Evolutionary conservation across 2,888 invertebrate genomes (phyloP), one percentile per base, ranked within the genome.

Genomic region (Nomada fucata): DNA sequence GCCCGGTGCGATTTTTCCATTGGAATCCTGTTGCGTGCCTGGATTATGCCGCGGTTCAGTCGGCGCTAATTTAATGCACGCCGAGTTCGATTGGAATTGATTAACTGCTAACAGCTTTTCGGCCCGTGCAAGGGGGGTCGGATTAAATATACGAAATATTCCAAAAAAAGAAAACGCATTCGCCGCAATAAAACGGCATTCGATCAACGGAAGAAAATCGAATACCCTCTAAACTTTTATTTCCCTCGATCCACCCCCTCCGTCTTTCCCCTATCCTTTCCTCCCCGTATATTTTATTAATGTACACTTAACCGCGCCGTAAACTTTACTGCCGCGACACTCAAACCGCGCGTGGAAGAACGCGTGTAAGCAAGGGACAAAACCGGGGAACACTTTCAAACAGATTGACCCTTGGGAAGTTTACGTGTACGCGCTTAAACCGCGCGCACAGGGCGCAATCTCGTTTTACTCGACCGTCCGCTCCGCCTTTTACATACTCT

Each of bases 181-280:
- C 1, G 0, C 36, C 36, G 36, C 70, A 53, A 36, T 59, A 20
- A 75, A 70, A 52, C 57, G 44, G 20, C 75, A 60, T 53, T 10
- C n/a, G 26, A 77, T 67, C 23, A 63, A 23, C 63, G 26, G 23
- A 73, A 74, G 59, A 47, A 64, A 72, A 63, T 78, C 72, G 52
- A 79, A 76, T 50, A 44, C 57, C n/a, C 73, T 82, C 70, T 64
- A 13, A 50, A 18, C 73, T 85, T 80, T 78, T 74, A 78, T 85
- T 79, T 63, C 57, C 64, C 67, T 67, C 60, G 44, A 75, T 61
- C 29, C 68, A 50, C 26, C 68, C 18, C 53, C 44, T 15, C 63
- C 50, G 11, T 55, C 18, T 11, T 18, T 15, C 52, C 7, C 15
- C 23, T 26, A 61, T 55, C n/a, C 52, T 42, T 61, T 29, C 18